Base-by-base conservation (phyloP, 1,140 invertebrate genomes). In the Mamestra configurata region DNA sequence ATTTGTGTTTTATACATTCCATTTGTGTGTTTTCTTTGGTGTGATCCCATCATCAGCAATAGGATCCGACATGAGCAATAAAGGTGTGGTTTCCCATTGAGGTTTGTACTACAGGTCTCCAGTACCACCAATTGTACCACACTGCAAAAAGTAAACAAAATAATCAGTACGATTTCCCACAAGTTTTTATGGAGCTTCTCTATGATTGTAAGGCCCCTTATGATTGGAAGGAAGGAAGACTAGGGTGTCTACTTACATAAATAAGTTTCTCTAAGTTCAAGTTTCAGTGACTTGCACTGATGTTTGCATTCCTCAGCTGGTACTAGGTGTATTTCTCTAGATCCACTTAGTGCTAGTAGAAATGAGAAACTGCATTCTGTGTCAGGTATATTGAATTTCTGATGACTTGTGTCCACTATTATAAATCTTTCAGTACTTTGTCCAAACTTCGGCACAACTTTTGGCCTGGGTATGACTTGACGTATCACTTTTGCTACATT, bases 71-170 rank as follows among this genome's bases (percentile, higher is more conserved):
- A 89, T 97, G 97, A 80, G 95, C 96, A 68, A 98, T 95, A 82
- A 97, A 96, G 37, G 96, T 93, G 78, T 94, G 91, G 82, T 96
- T 96, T 79, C 95, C 91, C 84, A 95, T 85, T 70, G 96, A 94
- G 66, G 96, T 96, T 87, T 96, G 93, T 86, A 97, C 97, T 20
- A 96, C 86, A 64, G 97, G 97, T 88, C 97, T 95, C 97, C 97
- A 98, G 86, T 97, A 98, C 96, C 97, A 97, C 97, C 97, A 98
- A 89, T 98, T 98, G 86, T 97, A 98, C 96, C 97, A 97, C 83
- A 98, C 97, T 98, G 93, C 82, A 96, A 89, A 90, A 94, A 85
- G 88, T 75, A 71, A 77, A 51, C 13, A 66, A 10, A 20, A 59
- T 46, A 59, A 73, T 64, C n/a, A 57, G n/a, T n/a, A n/a, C n/a